Base-by-base conservation (phyloP, 2,113 vertebrate species). In the Anser brachyrhynchus region DNA sequence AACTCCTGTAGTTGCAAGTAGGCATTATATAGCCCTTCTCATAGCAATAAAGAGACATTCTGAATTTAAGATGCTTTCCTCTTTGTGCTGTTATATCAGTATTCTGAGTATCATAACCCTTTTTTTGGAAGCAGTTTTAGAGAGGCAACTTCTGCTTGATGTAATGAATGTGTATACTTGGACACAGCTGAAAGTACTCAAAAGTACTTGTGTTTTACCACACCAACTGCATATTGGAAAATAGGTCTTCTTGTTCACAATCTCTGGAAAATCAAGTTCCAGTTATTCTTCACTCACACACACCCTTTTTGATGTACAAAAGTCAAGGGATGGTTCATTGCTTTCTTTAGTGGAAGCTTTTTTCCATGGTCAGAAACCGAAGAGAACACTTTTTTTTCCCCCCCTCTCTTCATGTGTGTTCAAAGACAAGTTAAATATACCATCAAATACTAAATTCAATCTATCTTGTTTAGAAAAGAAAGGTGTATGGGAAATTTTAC, bases 121-220 rank as follows among this genome's bases (percentile, higher is more conserved):
- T 67, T 44, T 54, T 41, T 44, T 46, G 41, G 35, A 65, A 74
- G 46, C 18, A 88, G 11, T 33, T 88, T 76, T 31, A 86, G 44
- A 39, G 7, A 54, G 13, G 21, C 14, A 79, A 62, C 23, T 65
- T 85, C 58, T 61, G 51, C 23, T 76, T 26, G 73, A 86, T 93
- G 70, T 44, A 76, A 21, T 61, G 9, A 2, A 43, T 6, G 1
- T 0, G 0, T 55, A 33, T 35, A 55, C 3, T 65, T 13, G 71
- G 37, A 67, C 31, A 51, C 0, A 1, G 41, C 12, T 85, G 49
- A 72, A 69, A 75, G 57, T 51, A 57, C 21, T 33, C 1, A 2
- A 55, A 18, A 44, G 44, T 44, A 18, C 44, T 44, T 44, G 10
- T 11, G 15, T 23, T 80, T 64, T 66, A 84, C 5, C 5, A 33